Evolutionary conservation across 2,888 invertebrate genomes (phyloP).

Genomic region (Artemia sinica): DNA sequence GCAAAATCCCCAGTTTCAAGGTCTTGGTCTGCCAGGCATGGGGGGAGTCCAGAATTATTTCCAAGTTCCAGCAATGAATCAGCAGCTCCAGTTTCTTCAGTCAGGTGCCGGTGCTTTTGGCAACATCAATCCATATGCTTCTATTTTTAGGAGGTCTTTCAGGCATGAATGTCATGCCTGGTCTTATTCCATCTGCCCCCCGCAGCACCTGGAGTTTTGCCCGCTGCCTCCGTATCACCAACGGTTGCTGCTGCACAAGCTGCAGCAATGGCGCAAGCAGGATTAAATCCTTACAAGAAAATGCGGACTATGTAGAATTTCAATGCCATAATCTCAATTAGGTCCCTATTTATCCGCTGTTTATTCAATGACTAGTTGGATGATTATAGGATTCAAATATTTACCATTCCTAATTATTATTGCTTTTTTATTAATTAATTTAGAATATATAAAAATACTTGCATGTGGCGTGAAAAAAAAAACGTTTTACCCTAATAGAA

Average conservation of each 20-base stretch:
- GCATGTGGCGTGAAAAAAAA: too few species aligned
- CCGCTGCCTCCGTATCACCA: conserved; percentile 17
- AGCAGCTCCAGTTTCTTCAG: conserved; percentile 8
- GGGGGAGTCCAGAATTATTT: conserved; percentile 18
- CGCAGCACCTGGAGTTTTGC: conserved; percentile 17
- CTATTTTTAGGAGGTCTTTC: background rate
- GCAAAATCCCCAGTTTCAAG: conserved; percentile 26
- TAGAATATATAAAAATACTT: too few species aligned
- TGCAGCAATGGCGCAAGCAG: conserved; percentile 33
- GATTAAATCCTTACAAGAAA: conserved; percentile 71
- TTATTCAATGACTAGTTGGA: too few species aligned
- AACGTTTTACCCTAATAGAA: too few species aligned
- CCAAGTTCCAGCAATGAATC: background rate
- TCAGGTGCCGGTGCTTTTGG: background rate
- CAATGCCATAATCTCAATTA: background rate
- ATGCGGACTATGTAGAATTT: conserved; percentile 59
- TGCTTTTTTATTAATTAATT: too few species aligned
- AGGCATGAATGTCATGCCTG: conserved; percentile 16
- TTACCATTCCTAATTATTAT: too few species aligned
- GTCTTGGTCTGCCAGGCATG: conserved; percentile 19
- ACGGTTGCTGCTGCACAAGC: conserved; percentile 26
- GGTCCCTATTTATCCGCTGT: too few species aligned
- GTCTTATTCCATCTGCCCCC: background rate
- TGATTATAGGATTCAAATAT: too few species aligned
- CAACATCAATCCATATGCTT: conserved; percentile 2